Base-by-base conservation (phyloP, 2,113 vertebrate genomes). In the Podiceps cristatus region DNA sequence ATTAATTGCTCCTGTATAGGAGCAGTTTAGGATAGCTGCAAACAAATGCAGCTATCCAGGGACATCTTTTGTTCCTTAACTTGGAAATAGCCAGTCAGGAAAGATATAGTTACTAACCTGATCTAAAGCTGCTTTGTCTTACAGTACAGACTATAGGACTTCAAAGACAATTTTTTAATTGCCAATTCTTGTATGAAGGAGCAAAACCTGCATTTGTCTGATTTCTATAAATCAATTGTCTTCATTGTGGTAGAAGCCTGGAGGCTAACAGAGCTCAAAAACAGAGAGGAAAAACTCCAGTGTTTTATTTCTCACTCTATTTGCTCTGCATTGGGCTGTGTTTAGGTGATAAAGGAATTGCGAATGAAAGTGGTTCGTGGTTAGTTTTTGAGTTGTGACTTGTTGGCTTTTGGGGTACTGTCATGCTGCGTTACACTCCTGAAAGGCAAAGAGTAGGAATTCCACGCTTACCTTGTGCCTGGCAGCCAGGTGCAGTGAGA, bases 201-300 rank as follows among this genome's bases (percentile, higher is more conserved):
- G 74, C 13, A 80, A 74, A 84, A 42, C 18, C 4, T 35, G 22
- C 11, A 19, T 58, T 86, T 85, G 7, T 33, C 11, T 73, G 59
- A 47, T 56, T 74, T 73, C 17, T 63, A 0, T 62, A 33, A 67
- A 40, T 64, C 29, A 33, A 0, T 64, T 28, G 42, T 59, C 6
- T 6, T 71, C 31, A 23, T 84, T 16, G 17, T 35, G 9, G 9
- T 49, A 31, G 33, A 37, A 63, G 18, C 42, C 24, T 50, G 28
- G 25, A 67, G 24, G 27, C 37, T 75, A 40, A 67, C 2, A 13
- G 25, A 68, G 31, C 76, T 22, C 12, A 69, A 31, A 90, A 59
- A 24, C 7, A 13, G 16, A n/a, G 25, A 25, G 6, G 2, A 9
- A 23, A 58, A 73, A 33, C 3, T 2, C 3, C 0, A 47, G 2